A percentile compares a stretch with the other conserved stretches of the same genome.
Evolutionary conservation across 2,113 vertebrate species (phyloP).

Genomic region (Pedetes capensis): DNA sequence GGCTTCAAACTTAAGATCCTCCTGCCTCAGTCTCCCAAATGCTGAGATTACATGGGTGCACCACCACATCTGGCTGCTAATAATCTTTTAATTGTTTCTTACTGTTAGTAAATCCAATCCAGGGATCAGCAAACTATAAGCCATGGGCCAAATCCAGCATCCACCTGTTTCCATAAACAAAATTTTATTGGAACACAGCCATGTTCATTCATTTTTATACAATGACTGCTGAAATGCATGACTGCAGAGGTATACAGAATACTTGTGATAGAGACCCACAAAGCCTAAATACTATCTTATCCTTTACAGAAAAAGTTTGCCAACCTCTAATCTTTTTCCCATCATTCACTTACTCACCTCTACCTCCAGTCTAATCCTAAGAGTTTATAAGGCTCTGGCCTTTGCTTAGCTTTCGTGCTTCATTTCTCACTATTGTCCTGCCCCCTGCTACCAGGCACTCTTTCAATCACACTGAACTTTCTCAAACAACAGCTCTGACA

Average conservation of each 20-base stretch:
- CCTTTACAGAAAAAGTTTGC: slow-evolving; percentile 29
- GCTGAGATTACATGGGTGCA: not conserved
- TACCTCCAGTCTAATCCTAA: not conserved
- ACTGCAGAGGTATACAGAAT: not conserved
- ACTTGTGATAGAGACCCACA: not conserved
- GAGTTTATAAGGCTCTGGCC: not conserved
- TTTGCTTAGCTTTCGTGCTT: not conserved
- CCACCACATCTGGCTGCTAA: not conserved
- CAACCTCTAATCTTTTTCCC: not conserved
- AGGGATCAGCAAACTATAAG: slow-evolving; percentile 16
- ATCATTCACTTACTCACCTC: not conserved
- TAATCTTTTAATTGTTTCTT: slow-evolving; percentile 13
- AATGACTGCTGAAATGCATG: not conserved
- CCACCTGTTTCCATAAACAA: slow-evolving; percentile 30
- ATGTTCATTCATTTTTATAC: not conserved
- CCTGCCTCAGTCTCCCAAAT: not conserved
- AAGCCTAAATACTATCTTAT: slow-evolving; percentile 1
- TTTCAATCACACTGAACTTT: slow-evolving; percentile 30
- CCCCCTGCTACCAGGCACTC: not conserved
- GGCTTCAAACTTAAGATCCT: not conserved
- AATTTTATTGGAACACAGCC: slow-evolving; percentile 35
- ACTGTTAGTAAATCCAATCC: slow-evolving; percentile 26
- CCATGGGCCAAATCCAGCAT: slow-evolving; percentile 33
- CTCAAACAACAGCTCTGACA: slow-evolving; percentile 6
- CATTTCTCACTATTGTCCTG: not conserved